Base-by-base conservation (phyloP, 1,140 invertebrate genomes). In the Brachionus calyciflorus region DNA sequence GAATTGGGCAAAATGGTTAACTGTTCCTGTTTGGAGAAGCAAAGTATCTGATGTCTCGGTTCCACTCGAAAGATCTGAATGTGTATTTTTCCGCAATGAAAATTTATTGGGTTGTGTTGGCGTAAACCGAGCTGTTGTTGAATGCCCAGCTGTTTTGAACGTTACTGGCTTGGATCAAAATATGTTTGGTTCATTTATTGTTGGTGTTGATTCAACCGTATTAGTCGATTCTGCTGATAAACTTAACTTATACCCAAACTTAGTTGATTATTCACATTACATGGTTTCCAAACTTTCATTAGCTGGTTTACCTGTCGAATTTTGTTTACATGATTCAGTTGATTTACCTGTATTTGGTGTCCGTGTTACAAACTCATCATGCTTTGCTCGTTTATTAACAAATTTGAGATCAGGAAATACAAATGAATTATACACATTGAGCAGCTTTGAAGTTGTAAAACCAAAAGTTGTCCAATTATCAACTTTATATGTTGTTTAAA, bases 91-190 rank as follows among this genome's bases (percentile, higher is more conserved):
- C 21, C 33, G 60, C 17, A 44, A 19, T 24, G 60, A 65, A 26
- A 6, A 17, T 24, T 19, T 44, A 1, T 46, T 65, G 19, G 40
- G 37, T 3, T 65, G 60, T 37, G 60, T 44, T 21, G 41, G 24
- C 28, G 40, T 10, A 37, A 19, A 33, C 6, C 33, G 40, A 44
- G 21, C 1, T 12, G 17, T 65, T 9, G 14, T 65, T 26, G 60
- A 65, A 41, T 65, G 60, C 44, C 60, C 37, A 24, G 60, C 37
- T 41, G 60, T 65, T 24, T 19, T 65, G 17, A 65, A 65, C 21
- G 24, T 65, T 28, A 63, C 57, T 63, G 57, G 10, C 7, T 33
- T 63, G 14, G 57, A 63, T 63, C 14, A 63, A 40, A 33, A 14
- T 9, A 40, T 63, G 28, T 63, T 63, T 40, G 30, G 17, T 9